Evolutionary conservation across 1,140 invertebrate genomes (phyloP).

Genomic region (Drosophila ohnishii): DNA sequence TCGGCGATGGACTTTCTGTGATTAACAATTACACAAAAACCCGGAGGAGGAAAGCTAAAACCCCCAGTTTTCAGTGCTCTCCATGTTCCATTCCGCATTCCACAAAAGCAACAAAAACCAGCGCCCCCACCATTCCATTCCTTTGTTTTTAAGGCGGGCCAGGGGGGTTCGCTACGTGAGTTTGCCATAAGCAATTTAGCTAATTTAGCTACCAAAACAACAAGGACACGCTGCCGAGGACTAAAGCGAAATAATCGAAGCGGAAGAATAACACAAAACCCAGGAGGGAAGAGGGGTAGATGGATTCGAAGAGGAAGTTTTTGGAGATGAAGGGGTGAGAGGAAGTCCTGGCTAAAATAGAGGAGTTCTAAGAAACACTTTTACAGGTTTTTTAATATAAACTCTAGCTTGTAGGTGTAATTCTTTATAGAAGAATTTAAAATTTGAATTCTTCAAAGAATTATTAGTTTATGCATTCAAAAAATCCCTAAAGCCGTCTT

Average conservation of each 20-base stretch:
- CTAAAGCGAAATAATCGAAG: conserved; percentile 70
- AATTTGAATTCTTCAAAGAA: neutral
- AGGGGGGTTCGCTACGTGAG: conserved; percentile 57
- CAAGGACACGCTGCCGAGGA: conserved; percentile 49
- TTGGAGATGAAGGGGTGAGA: neutral
- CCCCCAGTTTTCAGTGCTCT: neutral
- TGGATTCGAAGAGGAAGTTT: neutral
- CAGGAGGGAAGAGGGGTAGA: neutral
- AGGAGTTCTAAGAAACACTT: neutral
- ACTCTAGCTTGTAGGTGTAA: too few relatives aligned
- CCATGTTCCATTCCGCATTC: neutral
- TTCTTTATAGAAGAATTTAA: neutral
- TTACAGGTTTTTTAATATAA: neutral
- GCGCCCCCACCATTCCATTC: neutral
- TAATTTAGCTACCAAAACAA: conserved; percentile 62
- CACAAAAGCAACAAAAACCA: conserved; percentile 2
- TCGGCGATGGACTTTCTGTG: conserved; percentile 49
- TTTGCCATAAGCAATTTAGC: conserved; percentile 80
- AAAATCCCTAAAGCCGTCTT: neutral
- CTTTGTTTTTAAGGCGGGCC: neutral
- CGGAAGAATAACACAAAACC: conserved; percentile 57
- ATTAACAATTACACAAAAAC: conserved; percentile 76
- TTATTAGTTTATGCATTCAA: neutral
- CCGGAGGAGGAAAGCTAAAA: conserved; percentile 27
- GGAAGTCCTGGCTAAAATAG: neutral